These are phyloP conservation scores for Notocelia uddmanniana DNA, from an alignment of 2,888 invertebrate species.

Conservation along the genomic window DNA sequence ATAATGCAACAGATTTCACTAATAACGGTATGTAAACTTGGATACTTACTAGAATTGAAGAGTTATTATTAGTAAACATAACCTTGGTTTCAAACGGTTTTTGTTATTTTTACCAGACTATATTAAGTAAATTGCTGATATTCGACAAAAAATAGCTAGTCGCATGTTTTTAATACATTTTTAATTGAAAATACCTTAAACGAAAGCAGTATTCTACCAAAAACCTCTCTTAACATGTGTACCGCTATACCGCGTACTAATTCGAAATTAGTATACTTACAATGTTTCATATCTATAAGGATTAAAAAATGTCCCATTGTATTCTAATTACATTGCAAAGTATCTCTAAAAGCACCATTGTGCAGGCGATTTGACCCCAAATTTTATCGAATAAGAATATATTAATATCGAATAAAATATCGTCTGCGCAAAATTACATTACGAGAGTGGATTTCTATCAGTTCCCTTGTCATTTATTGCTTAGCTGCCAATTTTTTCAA, in stretches of 20 bases:
- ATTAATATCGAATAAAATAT: background rate
- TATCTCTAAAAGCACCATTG: constrained; percentile 9
- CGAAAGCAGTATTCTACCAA: background rate
- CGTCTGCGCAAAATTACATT: background rate
- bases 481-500: no score
- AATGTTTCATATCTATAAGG: constrained; percentile 18
- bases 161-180: background rate
- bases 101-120: background rate
- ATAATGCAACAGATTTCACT: constrained; percentile 48
- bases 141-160: background rate
- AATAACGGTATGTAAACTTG: constrained; percentile 46
- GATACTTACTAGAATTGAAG: background rate
- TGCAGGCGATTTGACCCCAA: background rate
- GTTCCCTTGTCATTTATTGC: no score
- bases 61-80: constrained; percentile 30
- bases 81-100: constrained; percentile 17
- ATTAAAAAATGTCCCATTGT: constrained; percentile 10
- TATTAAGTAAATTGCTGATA: background rate
- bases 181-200: no score
- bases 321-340: constrained; percentile 18
- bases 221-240: background rate
- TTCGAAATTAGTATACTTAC: constrained; percentile 2
- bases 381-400: constrained; percentile 4
- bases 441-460: background rate
- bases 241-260: background rate